Base-by-base conservation (phyloP, 2,888 invertebrate genomes). In the Drosophila subquinaria region DNA sequence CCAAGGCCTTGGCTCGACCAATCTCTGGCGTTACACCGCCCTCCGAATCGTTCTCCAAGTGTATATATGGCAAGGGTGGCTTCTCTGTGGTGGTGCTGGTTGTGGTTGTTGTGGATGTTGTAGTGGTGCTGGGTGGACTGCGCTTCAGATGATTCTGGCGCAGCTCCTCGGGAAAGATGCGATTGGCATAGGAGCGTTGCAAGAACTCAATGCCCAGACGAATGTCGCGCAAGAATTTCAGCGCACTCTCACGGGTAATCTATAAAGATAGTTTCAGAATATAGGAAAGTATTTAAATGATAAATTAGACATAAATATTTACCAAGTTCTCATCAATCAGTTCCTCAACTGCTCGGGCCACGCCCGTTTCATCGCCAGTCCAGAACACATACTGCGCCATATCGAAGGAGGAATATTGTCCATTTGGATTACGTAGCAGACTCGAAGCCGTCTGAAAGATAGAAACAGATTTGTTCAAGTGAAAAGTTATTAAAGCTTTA, bases 321-420 rank as follows among this genome's bases (percentile, higher is more conserved):
- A 96, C 96, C 94, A 96, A 92, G 81, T 96, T 96, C 82, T 96
- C 96, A 82, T 96, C 95, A 17, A 97, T 94, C 85, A 96, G 95
- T 79, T 96, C 96, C 89, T 96, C 96, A 23, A 97, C 95, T 11
- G 96, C 96, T 6, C 95, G 92, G 0, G 96, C 96, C 1, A 97
- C 96, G 6, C 96, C 96, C 57, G 95, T 95, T 89, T 97, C 96
- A 90, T 97, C 96, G 0, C 96, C 96, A 0, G 96, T 96, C 95
- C 96, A 96, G 91, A 96, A 96, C 3, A 97, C 95, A 82, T 97
- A 97, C 89, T 96, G 96, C 0, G 97, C 96, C 95, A 97, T 96
- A 86, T 97, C 96, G 59, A 95, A 93, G 0, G 97, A 96, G 0
- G 96, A 95, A 88, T 96, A 96, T 84, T 96, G 95, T 3, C 95